A percentile compares a stretch with the other conserved stretches of the same genome.
These are phyloP conservation scores for Resseliella maxima DNA, from an alignment of 2,888 invertebrate species.

Conservation along the genomic window DNA sequence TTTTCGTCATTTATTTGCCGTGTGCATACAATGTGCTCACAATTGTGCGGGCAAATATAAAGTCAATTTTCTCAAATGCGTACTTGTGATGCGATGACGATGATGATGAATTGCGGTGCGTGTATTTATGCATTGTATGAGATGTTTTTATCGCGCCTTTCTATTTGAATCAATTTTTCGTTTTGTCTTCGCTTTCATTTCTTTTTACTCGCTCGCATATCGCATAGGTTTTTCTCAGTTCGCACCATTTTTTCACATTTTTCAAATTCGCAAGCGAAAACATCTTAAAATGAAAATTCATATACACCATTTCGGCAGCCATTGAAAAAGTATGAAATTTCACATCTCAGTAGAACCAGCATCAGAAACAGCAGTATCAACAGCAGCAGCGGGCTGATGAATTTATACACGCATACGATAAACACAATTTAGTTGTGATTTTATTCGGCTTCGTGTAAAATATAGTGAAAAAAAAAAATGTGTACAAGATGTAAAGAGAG, in stretches of 20 bases:
- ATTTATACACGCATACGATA: slow-evolving; percentile 46
- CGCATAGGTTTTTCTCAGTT: too few species aligned
- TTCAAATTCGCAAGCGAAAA: neutral
- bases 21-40: neutral
- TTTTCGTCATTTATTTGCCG: too few species aligned
- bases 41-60: slow-evolving; percentile 3
- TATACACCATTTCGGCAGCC: neutral
- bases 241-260: slow-evolving; percentile 21
- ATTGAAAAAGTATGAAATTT: neutral
- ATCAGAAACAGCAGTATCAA: neutral
- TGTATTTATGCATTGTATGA: neutral
- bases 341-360: too few species aligned
- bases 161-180: neutral
- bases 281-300: neutral
- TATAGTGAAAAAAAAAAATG: neutral
- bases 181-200: neutral
- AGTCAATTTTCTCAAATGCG: slow-evolving; percentile 30
- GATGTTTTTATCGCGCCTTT: too few species aligned
- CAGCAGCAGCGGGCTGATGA: neutral
- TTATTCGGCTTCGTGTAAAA: neutral
- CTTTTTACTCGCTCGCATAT: neutral
- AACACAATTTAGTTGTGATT: neutral
- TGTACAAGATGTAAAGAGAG: neutral
- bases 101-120: neutral
- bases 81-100: neutral